phyloP scores from a whole-genome alignment of 2,888 invertebrate species.

The Norana najaformis region DNA sequence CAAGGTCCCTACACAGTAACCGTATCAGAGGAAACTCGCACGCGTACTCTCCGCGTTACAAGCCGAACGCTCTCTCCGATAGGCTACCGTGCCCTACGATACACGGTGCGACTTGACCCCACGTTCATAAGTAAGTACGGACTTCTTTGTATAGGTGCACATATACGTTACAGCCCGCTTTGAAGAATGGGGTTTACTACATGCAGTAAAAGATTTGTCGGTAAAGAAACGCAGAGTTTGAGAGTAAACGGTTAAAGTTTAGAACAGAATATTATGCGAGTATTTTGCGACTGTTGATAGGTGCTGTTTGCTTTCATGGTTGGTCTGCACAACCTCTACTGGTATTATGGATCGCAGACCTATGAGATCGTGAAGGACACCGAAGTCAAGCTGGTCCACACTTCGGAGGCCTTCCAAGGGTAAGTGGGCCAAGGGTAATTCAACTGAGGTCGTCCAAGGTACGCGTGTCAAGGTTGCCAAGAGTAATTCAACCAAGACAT shows the following conservation, averaged over 20 bases:
- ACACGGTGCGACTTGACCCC: no score
- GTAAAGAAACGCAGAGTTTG: no score
- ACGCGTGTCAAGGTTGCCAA: not conserved
- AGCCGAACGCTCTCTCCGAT: no score
- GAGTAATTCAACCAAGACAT: not conserved
- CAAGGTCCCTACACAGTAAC: no score
- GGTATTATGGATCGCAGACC: conserved; percentile 62
- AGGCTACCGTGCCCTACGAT: no score
- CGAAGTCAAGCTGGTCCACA: conserved; percentile 51
- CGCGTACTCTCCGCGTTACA: no score
- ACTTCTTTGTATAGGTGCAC: no score
- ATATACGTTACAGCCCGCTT: no score
- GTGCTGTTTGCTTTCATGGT: conserved; percentile 62
- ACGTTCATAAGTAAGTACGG: no score
- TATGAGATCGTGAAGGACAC: conserved; percentile 50
- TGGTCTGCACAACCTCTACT: conserved; percentile 62
- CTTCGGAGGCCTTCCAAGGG: conserved; percentile 62
- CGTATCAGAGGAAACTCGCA: no score
- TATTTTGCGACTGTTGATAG: conserved; percentile 28
- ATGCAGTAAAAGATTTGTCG: no score
- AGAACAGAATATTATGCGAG: not conserved
- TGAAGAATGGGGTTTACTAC: no score
- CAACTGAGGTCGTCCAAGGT: not conserved
- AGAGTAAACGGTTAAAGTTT: not conserved
- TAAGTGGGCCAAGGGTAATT: conserved; percentile 43